A percentile compares a stretch with the other conserved stretches of the same genome.
Conservation (phyloP, 2,797 vertebrate species). For the Varecia variegata region DNA sequence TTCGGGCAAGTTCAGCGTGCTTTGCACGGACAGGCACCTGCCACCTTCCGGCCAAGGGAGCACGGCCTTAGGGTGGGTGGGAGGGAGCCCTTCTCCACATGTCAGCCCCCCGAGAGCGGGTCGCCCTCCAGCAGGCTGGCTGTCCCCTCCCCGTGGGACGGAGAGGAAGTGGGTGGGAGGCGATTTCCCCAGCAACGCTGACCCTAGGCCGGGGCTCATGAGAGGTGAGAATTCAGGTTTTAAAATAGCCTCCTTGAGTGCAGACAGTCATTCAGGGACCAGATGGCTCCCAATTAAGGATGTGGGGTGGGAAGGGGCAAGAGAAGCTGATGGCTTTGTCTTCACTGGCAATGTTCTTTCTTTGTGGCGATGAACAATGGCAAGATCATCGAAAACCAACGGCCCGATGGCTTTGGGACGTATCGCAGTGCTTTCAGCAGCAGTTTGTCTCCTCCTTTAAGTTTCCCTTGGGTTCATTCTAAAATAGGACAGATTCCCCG, state of each 20-base stretch:
- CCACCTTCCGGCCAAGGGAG: not conserved
- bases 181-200: not conserved
- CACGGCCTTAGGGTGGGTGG: not conserved
- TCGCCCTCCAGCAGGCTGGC: not conserved
- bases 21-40: not conserved
- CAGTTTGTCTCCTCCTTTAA: not conserved
- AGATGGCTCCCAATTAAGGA: constrained; percentile 32
- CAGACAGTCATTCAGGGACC: not conserved
- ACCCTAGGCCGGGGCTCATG: not conserved
- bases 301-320: not conserved
- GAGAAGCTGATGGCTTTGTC: not conserved
- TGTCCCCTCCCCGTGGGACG: not conserved
- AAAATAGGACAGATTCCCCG: not conserved
- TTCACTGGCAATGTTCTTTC: not conserved
- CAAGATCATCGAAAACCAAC: not conserved
- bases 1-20: constrained; percentile 51
- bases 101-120: not conserved
- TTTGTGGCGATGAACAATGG: not conserved
- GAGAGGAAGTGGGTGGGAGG: not conserved
- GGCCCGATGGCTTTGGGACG: not conserved
- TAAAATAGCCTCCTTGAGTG: not conserved
- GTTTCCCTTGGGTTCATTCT: not conserved
- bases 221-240: not conserved
- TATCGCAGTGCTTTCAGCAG: not conserved
- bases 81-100: not conserved